These are phyloP conservation scores for Leptinotarsa tumamoca DNA, from an alignment of 2,888 invertebrate species.

Conservation along the genomic window DNA sequence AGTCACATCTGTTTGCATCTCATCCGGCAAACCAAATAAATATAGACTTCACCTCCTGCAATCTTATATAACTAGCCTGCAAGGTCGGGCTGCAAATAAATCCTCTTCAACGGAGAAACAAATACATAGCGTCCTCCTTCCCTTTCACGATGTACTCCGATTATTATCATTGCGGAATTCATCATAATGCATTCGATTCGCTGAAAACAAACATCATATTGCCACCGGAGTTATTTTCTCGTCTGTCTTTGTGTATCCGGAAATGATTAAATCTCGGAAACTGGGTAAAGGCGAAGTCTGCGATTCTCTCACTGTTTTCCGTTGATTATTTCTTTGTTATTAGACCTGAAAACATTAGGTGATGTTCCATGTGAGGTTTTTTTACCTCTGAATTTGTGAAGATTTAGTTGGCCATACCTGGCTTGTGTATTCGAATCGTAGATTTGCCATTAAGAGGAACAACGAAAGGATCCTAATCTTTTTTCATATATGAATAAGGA, in stretches of 20 bases:
- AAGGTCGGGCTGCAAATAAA: background rate
- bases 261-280: conserved; percentile 11
- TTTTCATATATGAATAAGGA: no score
- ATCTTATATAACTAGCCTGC: background rate
- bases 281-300: background rate
- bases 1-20: background rate
- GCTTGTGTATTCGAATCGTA: no score
- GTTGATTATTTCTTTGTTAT: background rate
- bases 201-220: background rate
- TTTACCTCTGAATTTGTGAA: no score
- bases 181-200: background rate
- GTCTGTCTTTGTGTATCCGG: background rate
- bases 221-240: background rate
- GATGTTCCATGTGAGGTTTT: no score
- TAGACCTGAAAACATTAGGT: background rate
- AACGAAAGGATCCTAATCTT: no score
- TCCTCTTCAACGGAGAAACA: background rate
- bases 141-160: background rate
- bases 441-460: no score
- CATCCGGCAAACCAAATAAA: background rate
- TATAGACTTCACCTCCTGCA: background rate
- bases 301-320: background rate
- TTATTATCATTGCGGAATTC: background rate
- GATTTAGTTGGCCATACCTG: no score
- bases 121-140: background rate